Conservation (phyloP, 2,113 vertebrate genomes). For the Probosciger aterrimus region DNA sequence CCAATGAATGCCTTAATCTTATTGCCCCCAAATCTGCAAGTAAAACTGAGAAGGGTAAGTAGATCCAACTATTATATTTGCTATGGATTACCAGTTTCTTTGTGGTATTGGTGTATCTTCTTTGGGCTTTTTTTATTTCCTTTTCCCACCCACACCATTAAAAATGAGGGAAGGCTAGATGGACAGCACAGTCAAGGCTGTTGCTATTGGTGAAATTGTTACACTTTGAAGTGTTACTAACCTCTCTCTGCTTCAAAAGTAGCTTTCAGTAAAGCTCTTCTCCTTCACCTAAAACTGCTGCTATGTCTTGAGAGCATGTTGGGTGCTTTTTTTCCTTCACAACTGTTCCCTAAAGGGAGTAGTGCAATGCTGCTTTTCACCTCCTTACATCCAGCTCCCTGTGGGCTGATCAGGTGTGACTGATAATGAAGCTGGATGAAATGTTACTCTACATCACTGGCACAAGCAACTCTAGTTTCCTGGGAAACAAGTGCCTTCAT, state of each 20-base stretch:
- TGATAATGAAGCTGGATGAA: not conserved
- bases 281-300: not conserved
- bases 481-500: conserved; percentile 67
- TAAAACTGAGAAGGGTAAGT: not conserved
- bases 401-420: not conserved
- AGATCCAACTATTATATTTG: not conserved
- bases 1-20: not conserved
- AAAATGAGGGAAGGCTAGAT: not conserved
- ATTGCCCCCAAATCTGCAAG: not conserved
- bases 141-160: not conserved
- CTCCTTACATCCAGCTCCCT: not conserved
- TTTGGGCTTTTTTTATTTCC: not conserved
- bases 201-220: not conserved
- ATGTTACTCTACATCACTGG: not conserved
- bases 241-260: not conserved
- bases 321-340: not conserved
- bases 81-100: not conserved
- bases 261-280: not conserved
- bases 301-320: not conserved
- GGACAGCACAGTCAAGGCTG: not conserved
- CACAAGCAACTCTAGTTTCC: conserved; percentile 64
- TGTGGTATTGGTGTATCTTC: not conserved
- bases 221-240: not conserved
- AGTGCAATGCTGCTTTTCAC: not conserved
- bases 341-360: not conserved